phyloP scores from a whole-genome alignment of 2,113 vertebrate genomes.

The Meriones unguiculatus region DNA sequence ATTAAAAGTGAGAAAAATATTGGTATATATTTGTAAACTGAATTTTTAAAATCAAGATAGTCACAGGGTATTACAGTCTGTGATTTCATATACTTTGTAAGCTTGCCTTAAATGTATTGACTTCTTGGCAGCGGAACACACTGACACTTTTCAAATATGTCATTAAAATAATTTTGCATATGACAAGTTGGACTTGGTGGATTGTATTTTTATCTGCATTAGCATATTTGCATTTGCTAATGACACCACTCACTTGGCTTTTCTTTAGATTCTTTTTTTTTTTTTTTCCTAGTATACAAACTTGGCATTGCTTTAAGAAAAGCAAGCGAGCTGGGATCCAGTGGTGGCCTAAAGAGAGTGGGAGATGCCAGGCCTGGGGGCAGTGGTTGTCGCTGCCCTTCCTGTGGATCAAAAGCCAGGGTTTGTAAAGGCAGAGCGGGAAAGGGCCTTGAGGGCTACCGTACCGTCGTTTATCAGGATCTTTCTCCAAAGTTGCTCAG shows the following conservation, averaged over 20 bases:
- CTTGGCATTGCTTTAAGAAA: slow-evolving; percentile 60
- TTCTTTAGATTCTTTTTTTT: slow-evolving; percentile 55
- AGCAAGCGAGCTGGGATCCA: slow-evolving; percentile 32
- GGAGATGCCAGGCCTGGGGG: slow-evolving; percentile 27
- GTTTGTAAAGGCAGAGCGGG: slow-evolving; percentile 25
- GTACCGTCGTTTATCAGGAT: no score
- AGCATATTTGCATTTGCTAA: slow-evolving; percentile 74
- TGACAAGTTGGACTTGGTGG: slow-evolving; percentile 63
- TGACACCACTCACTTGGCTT: slow-evolving; percentile 65
- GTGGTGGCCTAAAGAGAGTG: not conserved
- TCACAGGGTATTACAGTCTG: slow-evolving; percentile 68
- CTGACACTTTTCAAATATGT: slow-evolving; percentile 60
- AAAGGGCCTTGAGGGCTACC: not conserved
- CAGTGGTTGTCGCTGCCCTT: not conserved
- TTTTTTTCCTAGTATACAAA: slow-evolving; percentile 20
- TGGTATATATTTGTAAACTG: slow-evolving; percentile 78
- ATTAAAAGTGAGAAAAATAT: slow-evolving; percentile 84
- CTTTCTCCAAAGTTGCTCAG: slow-evolving; percentile 35
- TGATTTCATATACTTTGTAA: slow-evolving; percentile 76
- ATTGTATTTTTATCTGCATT: slow-evolving; percentile 71
- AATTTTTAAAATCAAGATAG: slow-evolving; percentile 81
- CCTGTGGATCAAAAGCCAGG: not conserved
- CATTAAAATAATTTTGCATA: slow-evolving; percentile 70
- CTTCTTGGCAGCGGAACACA: slow-evolving; percentile 65
- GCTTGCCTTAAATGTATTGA: slow-evolving; percentile 71